Base-by-base conservation (phyloP, 1,140 invertebrate species). In the Lepeophtheirus salmonis region DNA sequence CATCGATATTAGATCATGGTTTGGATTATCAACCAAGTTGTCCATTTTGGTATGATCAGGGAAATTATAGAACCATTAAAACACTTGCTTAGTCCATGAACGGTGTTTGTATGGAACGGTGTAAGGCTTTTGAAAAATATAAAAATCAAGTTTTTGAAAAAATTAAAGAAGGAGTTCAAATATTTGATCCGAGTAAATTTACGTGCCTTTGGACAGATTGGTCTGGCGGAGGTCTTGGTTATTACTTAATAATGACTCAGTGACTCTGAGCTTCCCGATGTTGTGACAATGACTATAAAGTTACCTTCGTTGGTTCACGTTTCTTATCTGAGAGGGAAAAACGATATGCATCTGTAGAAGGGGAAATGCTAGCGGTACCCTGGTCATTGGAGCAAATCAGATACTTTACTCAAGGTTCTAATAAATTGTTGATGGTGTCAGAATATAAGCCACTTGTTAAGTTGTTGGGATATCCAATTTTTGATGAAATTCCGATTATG, bases 401-500 rank as follows among this genome's bases (percentile, higher is more conserved):
- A 1, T 21, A 23, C 2, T 62, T 63, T 49, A 30, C 25, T n/a
- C 62, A 49, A 0, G 25, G 61, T 17, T 63, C 14, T 17, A 18
- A 23, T 51, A 63, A 12, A 20, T 51, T 3, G 3, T 6, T 3
- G 16, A 22, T n/a, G 3, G 18, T 63, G 17, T 61, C 62, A n/a
- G 62, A 63, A 10, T 56, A 63, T 51, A 51, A 48, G 23, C 41
- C 62, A 1, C 54, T 63, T 1, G 30, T 3, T 3, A 63, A 53
- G 22, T 41, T 63, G 12, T 53, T 63, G 2, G 26, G 61, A n/a
- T 18, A 51, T 50, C 41, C 16, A 4, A 17, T 18, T 14, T 4
- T 63, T 14, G 51, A 63, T 6, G 60, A 63, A 18, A 52, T 21
- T 1, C 16, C 3, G 21, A 52, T 50, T 16, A 60, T 51, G 3